Conservation (phyloP, 2,888 invertebrate genomes). For the Mythimna ferrago region DNA sequence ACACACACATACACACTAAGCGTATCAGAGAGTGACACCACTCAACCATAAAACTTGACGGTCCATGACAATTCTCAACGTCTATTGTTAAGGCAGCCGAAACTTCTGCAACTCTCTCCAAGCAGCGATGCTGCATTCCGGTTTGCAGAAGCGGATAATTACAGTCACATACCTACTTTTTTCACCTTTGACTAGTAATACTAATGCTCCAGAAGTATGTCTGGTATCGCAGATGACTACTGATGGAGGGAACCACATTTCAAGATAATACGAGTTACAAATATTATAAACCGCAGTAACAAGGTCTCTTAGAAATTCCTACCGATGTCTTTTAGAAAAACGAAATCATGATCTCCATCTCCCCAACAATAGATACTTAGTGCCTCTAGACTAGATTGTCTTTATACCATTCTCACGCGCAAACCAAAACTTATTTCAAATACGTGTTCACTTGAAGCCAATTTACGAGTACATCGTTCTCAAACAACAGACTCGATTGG, state of each 20-base stretch:
- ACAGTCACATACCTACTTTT: not conserved
- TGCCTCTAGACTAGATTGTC: conserved; percentile 12
- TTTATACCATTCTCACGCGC: conserved; percentile 32
- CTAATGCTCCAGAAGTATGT: not conserved
- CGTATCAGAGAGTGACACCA: not conserved
- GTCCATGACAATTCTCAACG: not conserved
- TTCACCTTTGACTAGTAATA: not conserved
- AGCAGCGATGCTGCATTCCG: not conserved
- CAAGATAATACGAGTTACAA: not conserved
- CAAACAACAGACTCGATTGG: conserved; percentile 34
- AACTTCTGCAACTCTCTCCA: not conserved
- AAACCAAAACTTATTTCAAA: conserved; percentile 34
- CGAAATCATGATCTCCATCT: conserved; percentile 14
- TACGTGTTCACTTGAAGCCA: conserved; percentile 40
- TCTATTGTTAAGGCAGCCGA: not conserved
- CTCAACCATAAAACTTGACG: not conserved
- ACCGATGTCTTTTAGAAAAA: not conserved
- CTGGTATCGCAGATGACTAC: too few relatives aligned
- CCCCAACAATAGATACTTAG: not conserved
- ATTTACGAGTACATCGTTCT: conserved; percentile 30
- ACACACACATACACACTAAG: too few relatives aligned
- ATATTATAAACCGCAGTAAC: not conserved
- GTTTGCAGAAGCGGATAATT: not conserved
- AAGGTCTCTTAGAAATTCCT: not conserved
- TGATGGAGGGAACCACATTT: too few relatives aligned